Conservation (phyloP, 2,113 vertebrate species). For the Chamaetylas fuelleborni region DNA sequence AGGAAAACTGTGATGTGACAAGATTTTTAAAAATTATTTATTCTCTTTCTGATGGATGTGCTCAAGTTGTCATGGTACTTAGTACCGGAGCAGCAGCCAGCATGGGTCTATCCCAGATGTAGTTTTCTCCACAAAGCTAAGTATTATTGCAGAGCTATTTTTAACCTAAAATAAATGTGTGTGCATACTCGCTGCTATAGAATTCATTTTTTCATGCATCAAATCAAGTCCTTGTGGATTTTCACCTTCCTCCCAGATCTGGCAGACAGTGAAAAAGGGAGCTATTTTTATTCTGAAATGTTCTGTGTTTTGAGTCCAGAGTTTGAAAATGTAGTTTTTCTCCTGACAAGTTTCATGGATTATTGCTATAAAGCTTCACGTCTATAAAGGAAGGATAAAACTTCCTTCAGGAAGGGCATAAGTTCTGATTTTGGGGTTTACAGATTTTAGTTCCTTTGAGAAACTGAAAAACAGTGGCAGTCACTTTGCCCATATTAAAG, state of each 20-base stretch:
- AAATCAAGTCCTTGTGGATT: conserved; percentile 34
- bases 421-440: neutral
- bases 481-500: neutral
- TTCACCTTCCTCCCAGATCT: conserved; percentile 43
- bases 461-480: neutral
- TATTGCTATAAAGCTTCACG: neutral
- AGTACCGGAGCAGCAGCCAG: neutral
- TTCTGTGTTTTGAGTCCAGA: conserved; percentile 22
- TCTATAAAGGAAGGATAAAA: neutral
- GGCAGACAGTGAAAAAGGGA: conserved; percentile 48
- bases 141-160: conserved; percentile 26
- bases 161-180: conserved; percentile 18
- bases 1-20: neutral
- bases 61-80: neutral
- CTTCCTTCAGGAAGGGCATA: neutral
- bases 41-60: neutral
- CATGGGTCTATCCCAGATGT: neutral
- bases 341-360: neutral
- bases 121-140: neutral
- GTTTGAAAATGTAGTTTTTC: conserved; percentile 18
- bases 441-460: neutral
- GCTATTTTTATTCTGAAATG: conserved; percentile 57
- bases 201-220: conserved; percentile 14
- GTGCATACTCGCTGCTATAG: neutral
- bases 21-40: neutral